These are phyloP conservation scores for Cuniculus paca DNA, from an alignment of 2,797 vertebrate species.

Conservation along the genomic window DNA sequence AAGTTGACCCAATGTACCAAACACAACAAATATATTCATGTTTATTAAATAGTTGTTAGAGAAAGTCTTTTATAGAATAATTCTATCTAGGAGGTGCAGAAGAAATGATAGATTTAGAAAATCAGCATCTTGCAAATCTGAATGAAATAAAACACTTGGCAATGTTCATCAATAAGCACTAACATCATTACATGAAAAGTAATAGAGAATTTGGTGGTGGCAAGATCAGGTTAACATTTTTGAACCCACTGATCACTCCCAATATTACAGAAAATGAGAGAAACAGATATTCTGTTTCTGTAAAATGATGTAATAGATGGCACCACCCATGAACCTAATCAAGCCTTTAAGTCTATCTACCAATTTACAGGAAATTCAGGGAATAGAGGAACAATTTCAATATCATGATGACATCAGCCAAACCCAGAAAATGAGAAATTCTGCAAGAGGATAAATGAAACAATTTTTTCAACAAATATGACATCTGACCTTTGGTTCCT, in stretches of 20 bases:
- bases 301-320: background rate
- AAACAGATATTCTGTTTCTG: background rate
- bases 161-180: background rate
- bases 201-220: background rate
- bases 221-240: background rate
- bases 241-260: background rate
- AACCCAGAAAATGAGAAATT: background rate
- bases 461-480: background rate
- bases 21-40: background rate
- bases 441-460: background rate
- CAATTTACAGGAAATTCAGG: slow-evolving; percentile 22
- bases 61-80: background rate
- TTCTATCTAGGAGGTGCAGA: background rate
- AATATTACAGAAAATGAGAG: background rate
- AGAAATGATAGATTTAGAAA: background rate
- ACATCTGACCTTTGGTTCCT: background rate
- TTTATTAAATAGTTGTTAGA: background rate
- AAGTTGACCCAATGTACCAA: too few relatives aligned
- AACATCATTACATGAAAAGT: background rate
- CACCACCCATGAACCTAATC: background rate
- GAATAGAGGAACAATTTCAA: background rate
- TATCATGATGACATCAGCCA: background rate
- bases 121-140: background rate
- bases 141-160: background rate
- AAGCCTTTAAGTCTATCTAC: background rate